These are phyloP conservation scores for Dendrolimus punctatus DNA, from an alignment of 1,140 invertebrate genomes.

Conservation along the genomic window DNA sequence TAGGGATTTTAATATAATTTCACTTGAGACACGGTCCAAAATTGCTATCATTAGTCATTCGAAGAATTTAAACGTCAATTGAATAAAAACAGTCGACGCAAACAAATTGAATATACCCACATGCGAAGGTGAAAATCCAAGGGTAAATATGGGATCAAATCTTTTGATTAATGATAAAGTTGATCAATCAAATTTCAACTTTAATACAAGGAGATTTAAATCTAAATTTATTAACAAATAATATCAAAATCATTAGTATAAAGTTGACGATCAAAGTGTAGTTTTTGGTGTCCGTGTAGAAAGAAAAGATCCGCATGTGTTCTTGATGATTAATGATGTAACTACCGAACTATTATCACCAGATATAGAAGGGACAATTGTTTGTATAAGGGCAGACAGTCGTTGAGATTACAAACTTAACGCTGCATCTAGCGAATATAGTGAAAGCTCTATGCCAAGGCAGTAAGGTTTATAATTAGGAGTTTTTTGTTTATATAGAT, in stretches of 20 bases:
- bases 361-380: conserved; percentile 49
- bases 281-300: conserved; percentile 48
- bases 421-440: not conserved
- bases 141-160: conserved; percentile 57
- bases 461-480: no score
- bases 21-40: conserved; percentile 39
- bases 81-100: conserved; percentile 64
- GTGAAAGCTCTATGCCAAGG: no score
- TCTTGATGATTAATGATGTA: conserved; percentile 61
- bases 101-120: conserved; percentile 69
- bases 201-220: conserved; percentile 14
- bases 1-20: conserved; percentile 7
- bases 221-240: conserved; percentile 19
- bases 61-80: conserved; percentile 59
- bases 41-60: conserved; percentile 56
- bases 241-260: conserved; percentile 40
- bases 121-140: conserved; percentile 66
- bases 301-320: conserved; percentile 55
- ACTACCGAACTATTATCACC: conserved; percentile 50
- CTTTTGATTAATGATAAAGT: conserved; percentile 48
- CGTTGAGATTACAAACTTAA: conserved; percentile 24
- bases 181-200: conserved; percentile 15
- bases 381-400: conserved; percentile 35
- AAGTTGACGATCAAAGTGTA: conserved; percentile 54
- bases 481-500: no score